phyloP scores from a whole-genome alignment of 2,113 vertebrate genomes.

The Halcyon malimbica region DNA sequence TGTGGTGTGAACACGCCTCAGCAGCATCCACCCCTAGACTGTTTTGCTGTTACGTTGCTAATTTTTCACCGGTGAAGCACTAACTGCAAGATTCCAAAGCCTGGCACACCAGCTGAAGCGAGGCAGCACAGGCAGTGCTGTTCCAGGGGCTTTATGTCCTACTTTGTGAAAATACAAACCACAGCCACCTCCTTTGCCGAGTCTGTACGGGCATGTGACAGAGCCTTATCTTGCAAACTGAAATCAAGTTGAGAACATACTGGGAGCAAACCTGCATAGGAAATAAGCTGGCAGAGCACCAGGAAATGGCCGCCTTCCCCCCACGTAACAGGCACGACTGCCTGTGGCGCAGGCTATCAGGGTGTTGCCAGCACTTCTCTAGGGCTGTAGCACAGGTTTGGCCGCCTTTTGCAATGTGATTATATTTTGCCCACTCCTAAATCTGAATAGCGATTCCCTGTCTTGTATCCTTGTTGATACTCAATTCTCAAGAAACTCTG shows the following conservation, averaged over 20 bases:
- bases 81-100: neutral
- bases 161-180: neutral
- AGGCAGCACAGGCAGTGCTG: neutral
- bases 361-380: fast-evolving
- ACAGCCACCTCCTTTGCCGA: fast-evolving
- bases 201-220: fast-evolving
- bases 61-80: neutral
- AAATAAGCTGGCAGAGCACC: fast-evolving
- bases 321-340: fast-evolving
- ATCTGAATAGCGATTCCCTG: neutral
- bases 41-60: too few relatives aligned
- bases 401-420: neutral
- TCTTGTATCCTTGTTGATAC: neutral
- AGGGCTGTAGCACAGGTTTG: neutral
- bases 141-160: neutral
- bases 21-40: fast-evolving
- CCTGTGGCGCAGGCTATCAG: fast-evolving
- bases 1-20: fast-evolving
- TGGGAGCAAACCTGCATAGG: neutral
- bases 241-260: fast-evolving
- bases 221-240: neutral
- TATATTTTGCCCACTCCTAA: neutral
- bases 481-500: neutral
- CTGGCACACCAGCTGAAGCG: fast-evolving
- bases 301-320: neutral